A percentile compares a stretch with the other conserved stretches of the same genome.
Evolutionary conservation across 2,113 vertebrate species (phyloP).

Genomic region (Cettia cetti): DNA sequence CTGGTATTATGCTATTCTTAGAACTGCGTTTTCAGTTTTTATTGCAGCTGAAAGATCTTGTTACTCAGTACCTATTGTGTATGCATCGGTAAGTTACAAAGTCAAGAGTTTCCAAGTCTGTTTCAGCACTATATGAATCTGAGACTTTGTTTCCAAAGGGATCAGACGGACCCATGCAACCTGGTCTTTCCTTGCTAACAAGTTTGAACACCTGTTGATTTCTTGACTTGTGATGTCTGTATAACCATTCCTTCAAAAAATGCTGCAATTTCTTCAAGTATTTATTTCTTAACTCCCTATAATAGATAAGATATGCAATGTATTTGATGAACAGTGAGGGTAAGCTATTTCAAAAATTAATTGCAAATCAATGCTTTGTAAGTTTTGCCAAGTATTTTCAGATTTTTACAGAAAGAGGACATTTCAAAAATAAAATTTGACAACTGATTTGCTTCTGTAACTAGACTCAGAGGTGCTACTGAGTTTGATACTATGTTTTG

Average conservation of each 20-base stretch:
- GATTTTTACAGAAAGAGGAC: not conserved
- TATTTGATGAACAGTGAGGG: not conserved
- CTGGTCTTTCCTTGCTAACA: not conserved
- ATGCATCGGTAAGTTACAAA: not conserved
- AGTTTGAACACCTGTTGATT: not conserved
- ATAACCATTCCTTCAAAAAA: not conserved
- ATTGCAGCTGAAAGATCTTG: not conserved
- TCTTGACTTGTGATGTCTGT: not conserved
- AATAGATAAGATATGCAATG: not conserved
- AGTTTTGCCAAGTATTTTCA: not conserved
- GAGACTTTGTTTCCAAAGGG: not conserved
- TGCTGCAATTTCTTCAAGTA: not conserved
- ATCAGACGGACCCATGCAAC: too few relatives aligned
- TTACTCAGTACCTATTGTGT: not conserved
- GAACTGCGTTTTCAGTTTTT: not conserved
- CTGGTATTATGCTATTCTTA: rapidly evolving
- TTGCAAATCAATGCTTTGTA: not conserved
- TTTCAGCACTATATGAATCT: not conserved
- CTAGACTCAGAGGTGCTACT: not conserved
- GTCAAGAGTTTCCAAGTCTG: not conserved
- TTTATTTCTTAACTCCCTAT: not conserved
- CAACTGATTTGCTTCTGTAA: not conserved
- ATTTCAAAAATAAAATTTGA: not conserved
- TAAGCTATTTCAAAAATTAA: not conserved
- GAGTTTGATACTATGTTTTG: not conserved